Evolutionary conservation across 2,888 invertebrate species (phyloP).

Genomic region (Lacanobia wlatinum): DNA sequence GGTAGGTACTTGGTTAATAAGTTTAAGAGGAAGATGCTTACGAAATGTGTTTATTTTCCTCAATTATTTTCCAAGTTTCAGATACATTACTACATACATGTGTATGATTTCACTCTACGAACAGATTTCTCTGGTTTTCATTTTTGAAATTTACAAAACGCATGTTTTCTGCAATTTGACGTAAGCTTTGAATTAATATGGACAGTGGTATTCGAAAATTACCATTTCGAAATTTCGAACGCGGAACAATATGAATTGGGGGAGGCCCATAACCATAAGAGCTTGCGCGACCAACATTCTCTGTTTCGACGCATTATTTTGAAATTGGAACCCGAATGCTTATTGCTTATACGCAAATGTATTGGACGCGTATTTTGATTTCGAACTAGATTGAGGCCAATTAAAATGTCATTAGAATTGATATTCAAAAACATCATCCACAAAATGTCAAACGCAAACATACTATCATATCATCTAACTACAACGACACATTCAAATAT

Average conservation of each 20-base stretch:
- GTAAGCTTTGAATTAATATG: slow-evolving; percentile 18
- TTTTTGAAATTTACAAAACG: background rate
- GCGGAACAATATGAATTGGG: slow-evolving; percentile 22
- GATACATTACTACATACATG: no score
- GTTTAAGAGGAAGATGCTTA: background rate
- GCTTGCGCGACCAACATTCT: slow-evolving; percentile 8
- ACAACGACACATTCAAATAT: slow-evolving; percentile 15
- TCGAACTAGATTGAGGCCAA: background rate
- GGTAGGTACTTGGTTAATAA: background rate
- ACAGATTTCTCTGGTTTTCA: background rate
- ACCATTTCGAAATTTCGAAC: slow-evolving; percentile 9
- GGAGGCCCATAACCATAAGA: slow-evolving; percentile 24
- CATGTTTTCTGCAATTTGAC: slow-evolving; percentile 10
- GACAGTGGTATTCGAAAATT: slow-evolving; percentile 26
- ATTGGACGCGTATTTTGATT: background rate
- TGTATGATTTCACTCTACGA: background rate
- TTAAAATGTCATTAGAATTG: slow-evolving; percentile 2
- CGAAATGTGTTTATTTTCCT: background rate
- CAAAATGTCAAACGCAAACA: slow-evolving; percentile 8
- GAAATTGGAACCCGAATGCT: slow-evolving; percentile 15
- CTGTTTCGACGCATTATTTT: slow-evolving; percentile 11
- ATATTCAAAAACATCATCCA: no score
- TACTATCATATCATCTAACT: slow-evolving; percentile 13
- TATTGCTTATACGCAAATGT: background rate
- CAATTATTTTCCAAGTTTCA: background rate